These are phyloP conservation scores for Heterodera carotae DNA, from an alignment of 1,140 invertebrate species.

Conservation along the genomic window DNA sequence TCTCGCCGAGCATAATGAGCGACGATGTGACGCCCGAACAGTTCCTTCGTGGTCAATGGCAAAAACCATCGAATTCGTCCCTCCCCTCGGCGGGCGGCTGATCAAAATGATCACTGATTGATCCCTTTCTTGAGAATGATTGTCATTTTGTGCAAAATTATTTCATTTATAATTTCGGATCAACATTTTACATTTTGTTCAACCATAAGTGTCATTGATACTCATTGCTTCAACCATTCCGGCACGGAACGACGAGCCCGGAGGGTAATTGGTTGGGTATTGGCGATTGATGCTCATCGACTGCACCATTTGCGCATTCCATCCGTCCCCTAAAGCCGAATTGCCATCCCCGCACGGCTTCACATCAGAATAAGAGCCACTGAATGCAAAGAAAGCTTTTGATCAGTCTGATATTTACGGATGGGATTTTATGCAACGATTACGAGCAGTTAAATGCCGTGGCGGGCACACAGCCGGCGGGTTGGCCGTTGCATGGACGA, in stretches of 20 bases:
- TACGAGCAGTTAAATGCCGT: neutral
- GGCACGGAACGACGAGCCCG: constrained; percentile 12
- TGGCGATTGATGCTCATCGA: constrained; percentile 11
- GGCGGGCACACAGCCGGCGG: neutral
- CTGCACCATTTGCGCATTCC: constrained; percentile 7
- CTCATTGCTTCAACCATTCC: constrained; percentile 24
- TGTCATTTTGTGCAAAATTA: neutral
- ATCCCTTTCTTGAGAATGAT: too few relatives aligned
- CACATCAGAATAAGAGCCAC: constrained; percentile 18
- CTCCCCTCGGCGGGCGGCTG: neutral
- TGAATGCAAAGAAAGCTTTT: neutral
- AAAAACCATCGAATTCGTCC: neutral
- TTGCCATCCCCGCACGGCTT: neutral
- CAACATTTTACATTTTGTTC: neutral
- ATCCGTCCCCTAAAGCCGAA: neutral
- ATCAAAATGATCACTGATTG: neutral
- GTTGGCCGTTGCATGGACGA: constrained; percentile 5
- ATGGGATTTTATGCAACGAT: neutral
- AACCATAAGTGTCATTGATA: constrained; percentile 12
- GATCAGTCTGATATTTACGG: neutral
- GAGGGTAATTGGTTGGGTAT: neutral
- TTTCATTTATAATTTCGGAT: neutral
- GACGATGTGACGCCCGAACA: constrained; percentile 17
- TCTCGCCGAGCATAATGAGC: constrained; percentile 35
- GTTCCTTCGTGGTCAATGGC: constrained; percentile 19